Percentiles rank a stretch among this genome's conserved stretches.
phyloP scores from a whole-genome alignment of 2,797 vertebrate species.

The Melopsittacus undulatus region DNA sequence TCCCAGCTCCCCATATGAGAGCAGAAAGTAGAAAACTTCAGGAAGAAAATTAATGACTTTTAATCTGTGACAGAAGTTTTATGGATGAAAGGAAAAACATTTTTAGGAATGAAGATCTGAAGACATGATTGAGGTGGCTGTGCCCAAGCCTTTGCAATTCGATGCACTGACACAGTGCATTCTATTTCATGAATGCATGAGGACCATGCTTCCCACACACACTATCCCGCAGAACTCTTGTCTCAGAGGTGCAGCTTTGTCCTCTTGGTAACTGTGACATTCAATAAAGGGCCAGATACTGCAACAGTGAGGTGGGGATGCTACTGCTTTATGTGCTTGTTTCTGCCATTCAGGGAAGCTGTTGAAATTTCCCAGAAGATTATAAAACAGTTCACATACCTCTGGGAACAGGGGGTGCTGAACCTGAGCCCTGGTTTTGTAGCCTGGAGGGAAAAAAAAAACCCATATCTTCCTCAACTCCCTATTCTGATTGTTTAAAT shows the following conservation, averaged over 20 bases:
- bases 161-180: accelerated
- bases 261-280: not conserved
- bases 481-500: not conserved
- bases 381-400: not conserved
- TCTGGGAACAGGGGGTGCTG: not conserved
- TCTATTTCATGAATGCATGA: accelerated
- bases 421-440: not conserved
- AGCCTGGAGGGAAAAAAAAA: not conserved
- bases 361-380: not conserved
- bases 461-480: not conserved
- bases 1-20: not conserved
- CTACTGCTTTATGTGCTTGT: not conserved
- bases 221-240: not conserved
- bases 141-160: not conserved
- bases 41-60: not conserved
- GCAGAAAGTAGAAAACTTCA: not conserved
- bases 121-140: not conserved
- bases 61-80: not conserved
- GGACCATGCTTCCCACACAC: not conserved
- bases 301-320: not conserved
- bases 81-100: not conserved
- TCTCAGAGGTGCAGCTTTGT: not conserved
- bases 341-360: not conserved
- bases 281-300: not conserved
- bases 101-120: not conserved